Percentiles rank a stretch among this genome's conserved stretches.
Evolutionary conservation across 2,888 invertebrate genomes (phyloP).

Genomic region (Pammene fasciana): DNA sequence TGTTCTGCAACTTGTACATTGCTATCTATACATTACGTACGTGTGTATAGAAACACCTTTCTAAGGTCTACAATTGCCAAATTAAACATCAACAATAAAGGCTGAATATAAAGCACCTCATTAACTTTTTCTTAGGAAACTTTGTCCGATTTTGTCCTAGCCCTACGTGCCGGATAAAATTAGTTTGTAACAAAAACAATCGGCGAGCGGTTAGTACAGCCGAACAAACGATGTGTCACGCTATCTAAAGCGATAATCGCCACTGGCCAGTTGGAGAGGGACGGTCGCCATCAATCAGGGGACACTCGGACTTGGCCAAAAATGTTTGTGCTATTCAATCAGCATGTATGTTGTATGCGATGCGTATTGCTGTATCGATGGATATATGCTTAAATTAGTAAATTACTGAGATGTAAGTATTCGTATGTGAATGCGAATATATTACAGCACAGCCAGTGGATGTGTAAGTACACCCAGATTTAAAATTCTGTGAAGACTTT

Average conservation of each 20-base stretch:
- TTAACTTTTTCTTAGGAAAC: not conserved
- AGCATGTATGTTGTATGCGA: no score
- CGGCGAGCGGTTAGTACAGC: conserved; percentile 43
- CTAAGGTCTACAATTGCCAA: no score
- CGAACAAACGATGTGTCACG: conserved; percentile 62
- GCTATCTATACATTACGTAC: no score
- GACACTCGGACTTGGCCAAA: conserved; percentile 30
- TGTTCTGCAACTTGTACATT: no score
- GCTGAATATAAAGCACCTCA: not conserved
- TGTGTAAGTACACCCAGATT: no score
- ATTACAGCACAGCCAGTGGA: not conserved
- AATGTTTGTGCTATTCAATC: conserved; percentile 29
- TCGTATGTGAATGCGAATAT: not conserved
- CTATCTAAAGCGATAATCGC: conserved; percentile 67
- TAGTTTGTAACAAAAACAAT: conserved; percentile 40
- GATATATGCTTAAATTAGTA: not conserved
- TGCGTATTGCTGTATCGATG: not conserved
- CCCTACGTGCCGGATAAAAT: conserved; percentile 33
- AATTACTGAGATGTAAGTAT: not conserved
- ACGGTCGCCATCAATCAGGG: conserved; percentile 66
- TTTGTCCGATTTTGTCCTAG: conserved; percentile 26
- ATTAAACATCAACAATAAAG: no score
- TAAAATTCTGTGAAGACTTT: no score
- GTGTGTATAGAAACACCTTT: no score
- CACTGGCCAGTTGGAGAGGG: conserved; percentile 52